Evolutionary conservation across 2,113 vertebrate genomes (phyloP).

Genomic region (Eupsittula cactorum): DNA sequence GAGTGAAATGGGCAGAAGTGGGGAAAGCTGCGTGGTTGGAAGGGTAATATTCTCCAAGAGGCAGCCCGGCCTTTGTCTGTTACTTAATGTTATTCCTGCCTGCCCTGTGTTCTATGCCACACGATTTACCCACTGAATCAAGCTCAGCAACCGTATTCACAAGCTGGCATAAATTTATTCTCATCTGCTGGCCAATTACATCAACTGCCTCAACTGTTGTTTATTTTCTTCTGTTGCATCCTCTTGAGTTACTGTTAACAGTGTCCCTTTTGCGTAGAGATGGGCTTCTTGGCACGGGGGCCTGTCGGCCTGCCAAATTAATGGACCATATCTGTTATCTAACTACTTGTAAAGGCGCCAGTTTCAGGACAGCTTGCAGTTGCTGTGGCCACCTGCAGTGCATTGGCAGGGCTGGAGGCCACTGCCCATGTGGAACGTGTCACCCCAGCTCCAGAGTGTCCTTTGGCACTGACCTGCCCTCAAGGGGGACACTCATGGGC

Average conservation of each 20-base stretch:
- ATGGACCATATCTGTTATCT: slow-evolving; percentile 65
- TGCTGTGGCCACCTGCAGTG: slow-evolving; percentile 61
- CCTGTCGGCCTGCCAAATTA: slow-evolving; percentile 47
- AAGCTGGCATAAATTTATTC: slow-evolving; percentile 61
- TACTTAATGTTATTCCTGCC: slow-evolving; percentile 53
- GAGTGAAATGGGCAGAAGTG: neutral
- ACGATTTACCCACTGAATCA: slow-evolving; percentile 38
- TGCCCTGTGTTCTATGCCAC: slow-evolving; percentile 10
- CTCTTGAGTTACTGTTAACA: slow-evolving; percentile 69
- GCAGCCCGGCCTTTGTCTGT: slow-evolving; percentile 56
- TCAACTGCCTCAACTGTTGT: slow-evolving; percentile 67
- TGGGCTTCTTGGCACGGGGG: slow-evolving; percentile 30
- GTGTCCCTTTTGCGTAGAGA: slow-evolving; percentile 63
- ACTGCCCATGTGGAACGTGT: neutral
- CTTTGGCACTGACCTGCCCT: neutral
- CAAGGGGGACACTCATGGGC: neutral
- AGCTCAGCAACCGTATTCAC: slow-evolving; percentile 49
- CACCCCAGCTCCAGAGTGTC: neutral
- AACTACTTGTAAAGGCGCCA: slow-evolving; percentile 49
- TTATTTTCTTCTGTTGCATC: slow-evolving; percentile 64
- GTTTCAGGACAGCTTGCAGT: slow-evolving; percentile 65
- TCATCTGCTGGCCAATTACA: slow-evolving; percentile 56
- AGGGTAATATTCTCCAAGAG: neutral
- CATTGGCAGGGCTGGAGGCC: neutral
- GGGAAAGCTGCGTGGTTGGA: neutral